Percentiles rank a stretch among this genome's conserved stretches.
These are phyloP conservation scores for Drosophila lini DNA, from an alignment of 1,140 invertebrate species.

Conservation along the genomic window DNA sequence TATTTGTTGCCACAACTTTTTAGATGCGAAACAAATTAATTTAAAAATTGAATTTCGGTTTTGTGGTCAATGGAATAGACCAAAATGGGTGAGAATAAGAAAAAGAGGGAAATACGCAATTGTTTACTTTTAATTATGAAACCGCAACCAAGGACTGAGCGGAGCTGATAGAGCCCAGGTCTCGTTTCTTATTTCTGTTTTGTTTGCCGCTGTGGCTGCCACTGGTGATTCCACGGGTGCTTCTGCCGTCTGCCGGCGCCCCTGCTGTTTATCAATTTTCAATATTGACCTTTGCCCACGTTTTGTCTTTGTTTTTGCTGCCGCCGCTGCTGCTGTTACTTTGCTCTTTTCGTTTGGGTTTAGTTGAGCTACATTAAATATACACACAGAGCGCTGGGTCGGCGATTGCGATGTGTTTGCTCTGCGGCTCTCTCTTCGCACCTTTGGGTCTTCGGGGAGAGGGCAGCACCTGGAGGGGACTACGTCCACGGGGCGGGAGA, in stretches of 20 bases:
- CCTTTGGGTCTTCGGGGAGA: conserved; percentile 40
- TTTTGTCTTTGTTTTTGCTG: conserved; percentile 55
- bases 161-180: conserved; percentile 57
- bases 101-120: conserved; percentile 29
- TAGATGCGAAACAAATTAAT: conserved; percentile 58
- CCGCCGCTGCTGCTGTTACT: conserved; percentile 16
- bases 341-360: conserved; percentile 53
- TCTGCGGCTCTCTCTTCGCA: conserved; percentile 62
- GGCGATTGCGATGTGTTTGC: conserved; percentile 51
- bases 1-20: conserved; percentile 28
- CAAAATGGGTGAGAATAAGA: conserved; percentile 6
- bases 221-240: conserved; percentile 25
- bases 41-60: conserved; percentile 63
- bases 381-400: conserved; percentile 42
- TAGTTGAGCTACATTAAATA: conserved; percentile 71
- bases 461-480: conserved; percentile 36
- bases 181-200: conserved; percentile 44
- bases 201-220: conserved; percentile 24
- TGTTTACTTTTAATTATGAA: conserved; percentile 81
- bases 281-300: conserved; percentile 76
- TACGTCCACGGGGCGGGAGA: conserved; percentile 1
- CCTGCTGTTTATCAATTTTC: conserved; percentile 78
- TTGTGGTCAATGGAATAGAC: conserved; percentile 19
- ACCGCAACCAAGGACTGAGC: conserved; percentile 53
- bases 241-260: conserved; percentile 11